Evolutionary conservation across 2,113 vertebrate genomes (phyloP).

Genomic region (Nanorana parkeri): DNA sequence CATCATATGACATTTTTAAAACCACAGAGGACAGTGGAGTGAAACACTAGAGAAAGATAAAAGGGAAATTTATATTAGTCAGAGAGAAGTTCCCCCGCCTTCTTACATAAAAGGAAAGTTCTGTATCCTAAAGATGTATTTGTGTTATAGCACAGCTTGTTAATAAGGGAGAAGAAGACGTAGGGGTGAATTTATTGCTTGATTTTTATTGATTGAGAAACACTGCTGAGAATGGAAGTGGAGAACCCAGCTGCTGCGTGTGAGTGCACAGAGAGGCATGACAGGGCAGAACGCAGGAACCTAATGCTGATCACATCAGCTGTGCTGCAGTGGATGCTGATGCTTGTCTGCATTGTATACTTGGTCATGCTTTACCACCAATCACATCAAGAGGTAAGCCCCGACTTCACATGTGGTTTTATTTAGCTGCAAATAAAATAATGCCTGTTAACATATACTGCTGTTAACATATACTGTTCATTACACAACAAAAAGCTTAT

Average conservation of each 20-base stretch:
- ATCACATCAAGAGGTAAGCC: constrained; percentile 8
- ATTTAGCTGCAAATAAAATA: not conserved
- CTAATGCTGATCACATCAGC: constrained; percentile 38
- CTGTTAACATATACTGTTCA: too few relatives aligned
- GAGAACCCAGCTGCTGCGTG: not conserved
- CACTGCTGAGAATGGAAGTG: not conserved
- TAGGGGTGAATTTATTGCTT: not conserved
- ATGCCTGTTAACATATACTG: too few relatives aligned
- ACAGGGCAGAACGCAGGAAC: not conserved
- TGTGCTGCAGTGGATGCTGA: constrained; percentile 44
- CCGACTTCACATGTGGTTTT: not conserved
- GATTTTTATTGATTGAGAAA: not conserved
- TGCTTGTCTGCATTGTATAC: constrained; percentile 27
- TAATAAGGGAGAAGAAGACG: not conserved
- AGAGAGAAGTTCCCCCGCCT: constrained; percentile 56
- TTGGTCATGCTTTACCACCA: not conserved
- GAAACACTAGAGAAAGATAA: constrained; percentile 48
- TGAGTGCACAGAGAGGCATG: not conserved
- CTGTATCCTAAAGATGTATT: constrained; percentile 9
- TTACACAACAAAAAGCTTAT: too few relatives aligned
- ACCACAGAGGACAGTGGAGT: constrained; percentile 44
- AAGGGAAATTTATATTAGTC: constrained; percentile 58
- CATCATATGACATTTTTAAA: constrained; percentile 52
- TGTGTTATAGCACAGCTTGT: constrained; percentile 7
- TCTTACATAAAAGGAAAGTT: constrained; percentile 47